Evolutionary conservation across 2,888 invertebrate genomes (phyloP), one percentile per base, ranked within the genome.

Genomic region (Drosophila koepferae): DNA sequence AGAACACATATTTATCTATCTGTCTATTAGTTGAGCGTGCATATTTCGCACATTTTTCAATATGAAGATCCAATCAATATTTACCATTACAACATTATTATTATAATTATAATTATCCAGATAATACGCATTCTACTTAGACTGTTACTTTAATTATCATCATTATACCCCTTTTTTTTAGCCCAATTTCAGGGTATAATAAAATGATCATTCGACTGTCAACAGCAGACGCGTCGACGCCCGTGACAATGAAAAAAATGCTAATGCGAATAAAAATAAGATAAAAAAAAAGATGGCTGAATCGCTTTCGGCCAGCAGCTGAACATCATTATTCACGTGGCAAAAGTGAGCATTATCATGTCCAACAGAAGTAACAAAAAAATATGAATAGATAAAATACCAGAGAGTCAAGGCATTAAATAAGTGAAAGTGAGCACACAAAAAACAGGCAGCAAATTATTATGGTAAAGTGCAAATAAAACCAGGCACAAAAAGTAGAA

Each of bases 301-400:
- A 70, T 67, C 56, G 73, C 70, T 72, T 65, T 59, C 73, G 61
- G 59, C 72, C 69, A 69, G 56, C 82, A 79, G 81, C 86, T 79
- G 70, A 83, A 70, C 81, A 81, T 81, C 86, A 86, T 86, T 86
- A 85, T 83, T 86, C 80, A 87, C 88, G 73, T 72, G 70, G 64
- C 65, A 77, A 69, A 82, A 73, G 74, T 71, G 69, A 59, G 85
- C 77, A 87, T 86, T 87, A 87, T 75, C 81, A 68, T 74, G 74
- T 79, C 72, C 62, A 54, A 46, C 63, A 56, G 55, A 38, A 36
- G 59, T 41, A 18, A 6, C 28, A 44, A 62, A 53, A 53, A 65
- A 64, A 70, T 63, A 59, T 34, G 53, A 40, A 54, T 20, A 60
- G 40, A 56, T 59, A 55, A 53, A 49, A 38, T 49, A 10, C 18